phyloP scores from a whole-genome alignment of 2,113 vertebrate genomes.

The Plecotus auritus region DNA sequence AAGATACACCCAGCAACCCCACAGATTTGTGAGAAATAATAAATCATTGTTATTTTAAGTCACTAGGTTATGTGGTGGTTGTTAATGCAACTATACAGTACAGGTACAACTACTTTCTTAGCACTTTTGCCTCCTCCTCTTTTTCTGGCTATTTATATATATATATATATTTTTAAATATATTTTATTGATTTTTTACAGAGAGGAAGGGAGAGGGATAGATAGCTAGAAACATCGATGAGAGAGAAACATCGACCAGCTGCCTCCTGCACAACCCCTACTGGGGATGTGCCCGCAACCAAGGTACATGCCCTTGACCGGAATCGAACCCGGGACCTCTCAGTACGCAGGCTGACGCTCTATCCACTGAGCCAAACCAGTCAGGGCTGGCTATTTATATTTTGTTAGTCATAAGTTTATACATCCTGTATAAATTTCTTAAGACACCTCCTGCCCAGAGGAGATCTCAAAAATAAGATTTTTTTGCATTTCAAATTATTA shows the following conservation, averaged over 20 bases:
- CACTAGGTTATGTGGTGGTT: not conserved
- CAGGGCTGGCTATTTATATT: not conserved
- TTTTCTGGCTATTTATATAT: conserved; percentile 6
- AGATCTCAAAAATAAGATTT: not conserved
- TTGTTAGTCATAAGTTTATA: not conserved
- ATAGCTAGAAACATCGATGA: no score
- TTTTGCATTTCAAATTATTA: not conserved
- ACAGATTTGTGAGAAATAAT: not conserved
- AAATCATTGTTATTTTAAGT: not conserved
- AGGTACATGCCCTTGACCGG: no score
- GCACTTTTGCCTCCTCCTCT: not conserved
- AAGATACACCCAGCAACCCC: not conserved
- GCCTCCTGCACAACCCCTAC: no score
- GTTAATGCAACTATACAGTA: not conserved
- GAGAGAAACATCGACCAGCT: no score
- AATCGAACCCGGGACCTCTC: no score
- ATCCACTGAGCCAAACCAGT: no score
- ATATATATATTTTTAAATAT: conserved; percentile 6
- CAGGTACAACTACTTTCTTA: not conserved
- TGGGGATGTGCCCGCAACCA: no score
- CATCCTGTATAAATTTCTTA: not conserved
- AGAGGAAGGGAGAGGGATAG: no score
- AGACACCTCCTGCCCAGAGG: not conserved
- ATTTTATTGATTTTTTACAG: no score
- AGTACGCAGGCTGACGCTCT: no score